A percentile compares a stretch with the other conserved stretches of the same genome.
Evolutionary conservation across 2,113 vertebrate genomes (phyloP).

Genomic region (Gnathonemus echidnorhynchus): DNA sequence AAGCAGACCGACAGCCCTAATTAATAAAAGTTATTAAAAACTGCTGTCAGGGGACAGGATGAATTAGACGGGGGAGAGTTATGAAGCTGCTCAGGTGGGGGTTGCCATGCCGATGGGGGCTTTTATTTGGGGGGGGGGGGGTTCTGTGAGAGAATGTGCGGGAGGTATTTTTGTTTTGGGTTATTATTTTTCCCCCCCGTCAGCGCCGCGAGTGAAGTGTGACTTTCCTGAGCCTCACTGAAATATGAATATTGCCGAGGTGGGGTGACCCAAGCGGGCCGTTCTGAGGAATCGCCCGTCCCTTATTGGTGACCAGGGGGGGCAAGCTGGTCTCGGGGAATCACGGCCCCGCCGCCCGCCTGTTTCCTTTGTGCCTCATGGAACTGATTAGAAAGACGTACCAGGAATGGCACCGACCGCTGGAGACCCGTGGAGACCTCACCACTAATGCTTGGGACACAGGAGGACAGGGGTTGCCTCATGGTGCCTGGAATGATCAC

Average conservation of each 20-base stretch:
- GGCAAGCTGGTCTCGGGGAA: not conserved
- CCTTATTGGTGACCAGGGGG: not conserved
- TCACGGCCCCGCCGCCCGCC: not conserved
- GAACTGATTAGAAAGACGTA: not conserved
- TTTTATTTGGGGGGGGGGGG: constrained; percentile 3
- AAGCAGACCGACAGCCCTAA: constrained; percentile 45
- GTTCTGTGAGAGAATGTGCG: not conserved
- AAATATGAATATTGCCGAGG: not conserved
- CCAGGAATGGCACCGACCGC: not conserved
- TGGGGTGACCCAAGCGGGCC: not conserved
- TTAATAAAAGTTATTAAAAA: constrained; percentile 49
- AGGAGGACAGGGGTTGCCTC: not conserved
- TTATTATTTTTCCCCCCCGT: not conserved
- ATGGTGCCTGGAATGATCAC: not conserved
- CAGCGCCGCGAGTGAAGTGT: not conserved
- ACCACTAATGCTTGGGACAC: not conserved
- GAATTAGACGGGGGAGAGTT: constrained; percentile 31
- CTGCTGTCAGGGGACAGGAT: constrained; percentile 38
- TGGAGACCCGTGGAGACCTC: not conserved
- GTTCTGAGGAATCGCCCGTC: not conserved
- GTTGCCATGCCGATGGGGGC: not conserved
- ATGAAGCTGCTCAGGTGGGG: constrained; percentile 40
- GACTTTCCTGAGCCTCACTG: not conserved
- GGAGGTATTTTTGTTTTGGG: not conserved
- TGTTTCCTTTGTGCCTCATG: not conserved